Evolutionary conservation across 2,797 vertebrate genomes (phyloP), one percentile per base, ranked within the genome.

Genomic region (Gambelia wislizenii): DNA sequence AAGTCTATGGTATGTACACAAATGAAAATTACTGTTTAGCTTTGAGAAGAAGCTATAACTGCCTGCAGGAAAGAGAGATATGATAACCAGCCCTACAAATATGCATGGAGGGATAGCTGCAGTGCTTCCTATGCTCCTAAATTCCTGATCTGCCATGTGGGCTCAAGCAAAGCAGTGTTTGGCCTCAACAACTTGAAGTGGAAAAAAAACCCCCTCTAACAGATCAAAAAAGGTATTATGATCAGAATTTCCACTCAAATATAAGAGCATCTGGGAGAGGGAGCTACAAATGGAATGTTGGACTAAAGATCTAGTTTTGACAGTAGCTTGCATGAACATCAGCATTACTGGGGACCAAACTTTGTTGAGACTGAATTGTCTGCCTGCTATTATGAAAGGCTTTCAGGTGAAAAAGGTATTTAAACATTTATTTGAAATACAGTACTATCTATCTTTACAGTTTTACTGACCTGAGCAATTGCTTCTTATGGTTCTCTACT

Each of bases 401-500:
- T 88, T 83, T 76, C 56, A 67, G n/a, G 78, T 25, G 22, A 39
- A 22, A 18, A 33, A 0, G 18, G 30, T 25, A 47, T 27, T 27
- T 47, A 80, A 59, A 42, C 13, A 7, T 59, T 1, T 61, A 74
- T 42, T 39, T 36, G 33, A 84, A 56, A 44, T 47, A 44, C 2
- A 13, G 0, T 0, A 12, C 18, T 44, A 36, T 13, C 3, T 72
- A 77, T 87, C 5, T 4, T 5, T 0, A 54, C 84, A n/a, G 12
- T 42, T 86, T 7, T 2, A 91, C 96, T 77, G 93, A 99, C 99
- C 99, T 99, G 86, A 98, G 96, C 98, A 99, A 98, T 96, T 99
- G 99, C 91, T 98, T 99, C 87, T 97, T 98, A 92, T 99, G 99
- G 86, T 97, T 98, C 80, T 99, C 98, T 76, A 98, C 98, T 89